These are phyloP conservation scores for Ochropleura leucogaster DNA, from an alignment of 2,888 invertebrate genomes.

Conservation along the genomic window DNA sequence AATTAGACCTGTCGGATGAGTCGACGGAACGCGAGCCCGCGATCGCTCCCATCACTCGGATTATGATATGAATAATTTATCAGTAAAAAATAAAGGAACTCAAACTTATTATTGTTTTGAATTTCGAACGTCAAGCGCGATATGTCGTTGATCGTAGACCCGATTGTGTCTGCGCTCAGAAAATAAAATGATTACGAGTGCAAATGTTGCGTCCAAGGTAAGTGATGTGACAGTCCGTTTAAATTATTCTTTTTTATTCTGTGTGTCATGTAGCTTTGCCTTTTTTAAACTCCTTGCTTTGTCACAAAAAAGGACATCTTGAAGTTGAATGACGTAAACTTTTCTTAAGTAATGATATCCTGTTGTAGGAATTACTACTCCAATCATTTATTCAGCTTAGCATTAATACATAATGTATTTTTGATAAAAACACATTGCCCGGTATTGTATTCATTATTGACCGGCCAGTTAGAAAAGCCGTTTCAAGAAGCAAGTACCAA, in stretches of 20 bases:
- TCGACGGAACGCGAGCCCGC: constrained; percentile 84
- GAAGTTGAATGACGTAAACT: constrained; percentile 40
- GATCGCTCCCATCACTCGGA: constrained; percentile 88
- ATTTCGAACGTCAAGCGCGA: constrained; percentile 81
- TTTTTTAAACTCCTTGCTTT: constrained; percentile 50
- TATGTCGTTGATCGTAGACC: constrained; percentile 80
- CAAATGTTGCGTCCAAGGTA: constrained; percentile 70
- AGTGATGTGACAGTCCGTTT: constrained; percentile 64
- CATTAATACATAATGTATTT: neutral
- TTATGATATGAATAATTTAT: constrained; percentile 91
- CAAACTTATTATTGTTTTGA: constrained; percentile 87
- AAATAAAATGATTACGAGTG: constrained; percentile 73
- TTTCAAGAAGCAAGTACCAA: too few species aligned
- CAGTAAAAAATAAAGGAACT: constrained; percentile 82
- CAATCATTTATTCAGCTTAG: neutral
- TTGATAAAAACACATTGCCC: neutral
- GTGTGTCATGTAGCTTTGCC: constrained; percentile 30
- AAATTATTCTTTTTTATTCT: constrained; percentile 55
- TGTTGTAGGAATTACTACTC: neutral
- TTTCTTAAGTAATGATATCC: constrained; percentile 14
- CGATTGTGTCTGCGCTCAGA: constrained; percentile 76
- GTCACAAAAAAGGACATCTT: constrained; percentile 45
- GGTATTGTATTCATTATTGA: neutral
- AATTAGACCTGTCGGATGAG: constrained; percentile 90
- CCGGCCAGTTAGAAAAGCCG: neutral